A percentile compares a stretch with the other conserved stretches of the same genome.
phyloP scores from a whole-genome alignment of 2,113 vertebrate species.

The Athene cunicularia region DNA sequence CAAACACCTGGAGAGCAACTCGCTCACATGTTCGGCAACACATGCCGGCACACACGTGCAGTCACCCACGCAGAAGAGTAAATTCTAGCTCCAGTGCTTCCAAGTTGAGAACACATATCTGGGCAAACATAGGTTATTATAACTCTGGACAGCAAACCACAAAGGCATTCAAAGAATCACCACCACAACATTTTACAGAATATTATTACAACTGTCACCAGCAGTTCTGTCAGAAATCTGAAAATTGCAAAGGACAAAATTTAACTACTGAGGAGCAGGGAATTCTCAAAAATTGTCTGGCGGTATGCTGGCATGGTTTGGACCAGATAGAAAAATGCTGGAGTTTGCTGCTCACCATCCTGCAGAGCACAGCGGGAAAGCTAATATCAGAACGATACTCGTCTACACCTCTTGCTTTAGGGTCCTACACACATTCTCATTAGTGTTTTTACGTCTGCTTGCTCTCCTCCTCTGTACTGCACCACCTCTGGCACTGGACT shows the following conservation, averaged over 20 bases:
- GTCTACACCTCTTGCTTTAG: background rate
- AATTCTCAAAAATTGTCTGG: conserved; percentile 17
- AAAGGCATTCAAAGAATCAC: conserved; percentile 69
- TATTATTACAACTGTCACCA: conserved; percentile 68
- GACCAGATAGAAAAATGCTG: background rate
- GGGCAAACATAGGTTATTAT: conserved; percentile 60
- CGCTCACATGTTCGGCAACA: background rate
- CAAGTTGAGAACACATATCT: conserved; percentile 53
- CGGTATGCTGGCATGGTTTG: background rate
- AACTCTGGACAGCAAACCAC: conserved; percentile 65
- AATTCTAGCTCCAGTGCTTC: conserved; percentile 13
- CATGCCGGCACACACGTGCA: background rate
- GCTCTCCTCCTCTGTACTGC: background rate
- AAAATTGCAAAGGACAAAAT: conserved; percentile 57
- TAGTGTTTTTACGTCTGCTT: background rate
- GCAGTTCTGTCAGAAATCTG: conserved; percentile 59
- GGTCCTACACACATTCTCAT: background rate
- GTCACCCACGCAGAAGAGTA: background rate
- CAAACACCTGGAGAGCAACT: background rate
- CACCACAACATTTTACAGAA: conserved; percentile 62
- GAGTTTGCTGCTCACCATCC: background rate
- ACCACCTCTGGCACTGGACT: background rate
- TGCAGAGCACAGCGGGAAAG: background rate
- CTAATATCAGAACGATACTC: background rate
- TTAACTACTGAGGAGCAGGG: conserved; percentile 41